Conservation (phyloP, 2,113 vertebrate genomes). For the Bos javanicus region DNA sequence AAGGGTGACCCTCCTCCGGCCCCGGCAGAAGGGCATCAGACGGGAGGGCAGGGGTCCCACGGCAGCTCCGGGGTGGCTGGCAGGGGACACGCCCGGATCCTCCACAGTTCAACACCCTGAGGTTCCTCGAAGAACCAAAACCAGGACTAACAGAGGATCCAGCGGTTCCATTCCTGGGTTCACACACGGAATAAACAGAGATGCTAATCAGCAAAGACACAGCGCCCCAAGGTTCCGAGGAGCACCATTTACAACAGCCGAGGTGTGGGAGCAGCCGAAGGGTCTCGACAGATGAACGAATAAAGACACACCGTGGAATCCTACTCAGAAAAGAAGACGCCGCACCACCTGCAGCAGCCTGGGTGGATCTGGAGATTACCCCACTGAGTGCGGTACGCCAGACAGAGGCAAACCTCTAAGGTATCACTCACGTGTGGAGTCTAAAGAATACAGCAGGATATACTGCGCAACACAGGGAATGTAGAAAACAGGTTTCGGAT, state of each 20-base stretch:
- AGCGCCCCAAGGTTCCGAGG: rapidly evolving
- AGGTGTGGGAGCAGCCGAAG: rapidly evolving
- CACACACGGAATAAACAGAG: too few species aligned
- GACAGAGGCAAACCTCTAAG: too few species aligned
- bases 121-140: neutral
- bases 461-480: rapidly evolving
- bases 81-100: neutral
- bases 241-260: neutral
- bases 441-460: rapidly evolving
- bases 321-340: rapidly evolving
- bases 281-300: rapidly evolving
- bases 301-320: rapidly evolving
- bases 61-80: neutral
- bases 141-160: neutral
- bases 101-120: neutral
- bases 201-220: neutral
- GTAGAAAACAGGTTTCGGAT: rapidly evolving
- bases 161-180: neutral
- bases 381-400: rapidly evolving
- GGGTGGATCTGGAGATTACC: rapidly evolving
- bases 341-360: rapidly evolving
- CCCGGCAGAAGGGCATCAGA: rapidly evolving
- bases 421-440: rapidly evolving
- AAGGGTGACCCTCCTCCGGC: neutral
- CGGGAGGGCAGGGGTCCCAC: neutral